A percentile compares a stretch with the other conserved stretches of the same genome.
phyloP scores from a whole-genome alignment of 2,888 invertebrate species.

The Acanthosepion lycidas region DNA sequence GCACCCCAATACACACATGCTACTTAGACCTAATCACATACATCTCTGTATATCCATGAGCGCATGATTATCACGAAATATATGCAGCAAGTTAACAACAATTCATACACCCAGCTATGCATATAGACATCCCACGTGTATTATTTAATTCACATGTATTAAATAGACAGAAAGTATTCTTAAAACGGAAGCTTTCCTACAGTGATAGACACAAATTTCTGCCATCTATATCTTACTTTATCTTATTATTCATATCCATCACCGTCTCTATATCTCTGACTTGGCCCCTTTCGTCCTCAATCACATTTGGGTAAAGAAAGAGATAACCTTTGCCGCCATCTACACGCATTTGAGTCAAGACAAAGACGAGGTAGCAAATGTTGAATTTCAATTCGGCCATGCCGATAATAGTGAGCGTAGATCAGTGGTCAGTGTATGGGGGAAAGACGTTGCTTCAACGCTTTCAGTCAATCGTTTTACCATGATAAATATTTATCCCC shows the following conservation, averaged over 20 bases:
- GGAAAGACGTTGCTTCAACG: background rate
- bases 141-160: background rate
- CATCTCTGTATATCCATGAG: background rate
- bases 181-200: background rate
- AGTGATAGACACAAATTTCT: background rate
- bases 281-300: background rate
- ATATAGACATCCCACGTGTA: background rate
- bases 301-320: background rate
- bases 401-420: background rate
- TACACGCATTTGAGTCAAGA: background rate
- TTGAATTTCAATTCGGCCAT: background rate
- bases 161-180: background rate
- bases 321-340: background rate
- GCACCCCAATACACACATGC: background rate
- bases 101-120: background rate
- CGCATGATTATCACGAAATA: conserved; percentile 7
- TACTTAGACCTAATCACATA: background rate
- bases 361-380: background rate
- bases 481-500: too few relatives aligned
- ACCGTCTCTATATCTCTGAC: background rate
- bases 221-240: background rate
- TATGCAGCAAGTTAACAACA: background rate
- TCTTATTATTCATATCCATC: background rate
- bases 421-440: background rate
- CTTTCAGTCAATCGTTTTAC: too few relatives aligned